Evolutionary conservation across 1,140 invertebrate species (phyloP), one percentile per base, ranked within the genome.

Genomic region (Limonius californicus): DNA sequence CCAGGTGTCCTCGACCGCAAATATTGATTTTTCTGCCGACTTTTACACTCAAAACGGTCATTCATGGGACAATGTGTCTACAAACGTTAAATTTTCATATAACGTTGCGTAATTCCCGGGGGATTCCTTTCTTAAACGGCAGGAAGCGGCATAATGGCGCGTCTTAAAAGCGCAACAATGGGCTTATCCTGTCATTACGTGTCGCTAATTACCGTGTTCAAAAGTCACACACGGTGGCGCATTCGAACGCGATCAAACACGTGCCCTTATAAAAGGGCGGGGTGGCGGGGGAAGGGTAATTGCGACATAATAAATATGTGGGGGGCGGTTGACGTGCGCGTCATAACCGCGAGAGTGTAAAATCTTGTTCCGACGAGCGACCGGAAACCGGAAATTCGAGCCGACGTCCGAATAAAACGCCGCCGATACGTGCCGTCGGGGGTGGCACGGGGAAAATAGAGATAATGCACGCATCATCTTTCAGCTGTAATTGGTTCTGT

Each of bases 341-440:
- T 74, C 70, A 74, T 74, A 72, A 71, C 30, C 65, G 56, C 61
- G 61, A 70, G 69, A 74, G 72, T 74, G 72, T 72, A 72, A 72
- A 74, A 62, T 71, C 70, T 72, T 74, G 72, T 74, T 74, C 70
- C 70, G 72, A 67, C 70, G 65, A 67, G 50, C 69, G 72, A 70
- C 70, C 70, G 72, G 72, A 74, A 71, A 71, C 70, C 59, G 72
- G 72, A 74, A 71, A 70, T 74, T 74, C 64, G 66, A 62, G 66
- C 65, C 70, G 72, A 71, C 70, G 72, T 67, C 68, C 68, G 69
- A 68, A 71, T 72, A 74, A 74, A 74, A 55, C 39, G 54, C 16
- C 16, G 18, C 14, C 21, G 55, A 42, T 35, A 16, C 20, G 55
- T 35, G 35, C 14, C 14, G 32, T 15, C 21, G 30, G 30, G 16